These are phyloP conservation scores for Sturnus vulgaris DNA, from an alignment of 2,113 vertebrate species.

Conservation along the genomic window DNA sequence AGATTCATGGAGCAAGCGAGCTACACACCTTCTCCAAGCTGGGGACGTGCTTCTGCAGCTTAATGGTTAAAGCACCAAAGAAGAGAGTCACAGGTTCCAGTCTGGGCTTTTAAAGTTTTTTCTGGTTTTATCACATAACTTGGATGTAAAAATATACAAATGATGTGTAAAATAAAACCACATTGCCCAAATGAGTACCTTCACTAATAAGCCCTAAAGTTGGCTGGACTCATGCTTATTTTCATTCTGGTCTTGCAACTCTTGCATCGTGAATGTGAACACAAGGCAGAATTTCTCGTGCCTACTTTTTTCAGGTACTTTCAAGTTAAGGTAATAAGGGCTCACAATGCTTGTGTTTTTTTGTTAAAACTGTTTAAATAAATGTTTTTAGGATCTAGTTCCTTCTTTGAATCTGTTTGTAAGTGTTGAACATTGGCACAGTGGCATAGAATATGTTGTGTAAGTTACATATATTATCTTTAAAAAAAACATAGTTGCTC, in stretches of 20 bases:
- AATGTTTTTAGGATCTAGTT: background rate
- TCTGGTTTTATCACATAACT: background rate
- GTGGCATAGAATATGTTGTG: background rate
- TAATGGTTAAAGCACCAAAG: background rate
- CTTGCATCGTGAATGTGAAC: accelerated
- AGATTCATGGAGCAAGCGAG: background rate
- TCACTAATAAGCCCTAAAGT: background rate
- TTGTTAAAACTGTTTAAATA: background rate
- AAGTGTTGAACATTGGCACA: background rate
- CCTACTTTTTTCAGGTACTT: background rate
- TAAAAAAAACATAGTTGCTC: background rate
- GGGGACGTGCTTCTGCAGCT: background rate
- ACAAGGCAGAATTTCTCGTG: background rate
- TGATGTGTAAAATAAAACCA: background rate
- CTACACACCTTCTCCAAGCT: background rate
- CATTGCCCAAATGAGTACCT: background rate
- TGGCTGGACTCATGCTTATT: background rate
- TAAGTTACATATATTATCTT: background rate
- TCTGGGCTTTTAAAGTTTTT: background rate
- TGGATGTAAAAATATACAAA: background rate
- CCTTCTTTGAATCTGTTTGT: background rate
- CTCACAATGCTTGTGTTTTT: accelerated
- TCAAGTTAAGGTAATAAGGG: background rate
- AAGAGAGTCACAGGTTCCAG: background rate
- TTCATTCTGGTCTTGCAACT: background rate